Conservation (phyloP, 2,888 invertebrate genomes). For the Cenopis cana region DNA sequence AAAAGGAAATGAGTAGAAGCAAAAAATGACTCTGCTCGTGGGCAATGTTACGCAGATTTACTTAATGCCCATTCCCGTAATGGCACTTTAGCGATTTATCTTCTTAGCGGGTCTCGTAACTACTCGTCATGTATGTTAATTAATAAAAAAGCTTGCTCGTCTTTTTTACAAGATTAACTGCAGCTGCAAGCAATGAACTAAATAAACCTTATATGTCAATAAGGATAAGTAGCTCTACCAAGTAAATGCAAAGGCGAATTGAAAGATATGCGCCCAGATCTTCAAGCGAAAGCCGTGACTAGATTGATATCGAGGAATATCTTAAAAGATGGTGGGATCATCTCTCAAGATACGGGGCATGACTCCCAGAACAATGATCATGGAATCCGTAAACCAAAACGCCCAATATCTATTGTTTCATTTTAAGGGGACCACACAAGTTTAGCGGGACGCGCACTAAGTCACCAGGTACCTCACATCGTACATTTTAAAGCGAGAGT, state of each 20-base stretch:
- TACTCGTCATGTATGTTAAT: conserved; percentile 36
- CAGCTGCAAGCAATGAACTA: background rate
- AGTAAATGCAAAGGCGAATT: background rate
- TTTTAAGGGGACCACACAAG: conserved; percentile 12
- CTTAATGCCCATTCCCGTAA: conserved; percentile 40
- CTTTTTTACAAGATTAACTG: conserved; percentile 22
- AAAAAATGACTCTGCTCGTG: conserved; percentile 33
- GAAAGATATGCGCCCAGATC: background rate
- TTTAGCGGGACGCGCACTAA: background rate
- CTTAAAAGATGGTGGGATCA: background rate
- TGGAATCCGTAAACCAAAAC: background rate
- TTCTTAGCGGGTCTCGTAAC: conserved; percentile 37
- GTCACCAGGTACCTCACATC: background rate
- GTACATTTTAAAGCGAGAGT: background rate
- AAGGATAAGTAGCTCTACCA: too few species aligned
- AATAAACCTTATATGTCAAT: conserved; percentile 1
- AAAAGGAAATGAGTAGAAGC: conserved; percentile 41
- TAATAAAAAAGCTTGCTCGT: conserved; percentile 22
- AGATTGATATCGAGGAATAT: background rate
- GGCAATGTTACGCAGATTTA: conserved; percentile 41
- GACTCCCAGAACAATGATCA: conserved; percentile 1
- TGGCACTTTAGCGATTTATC: conserved; percentile 37
- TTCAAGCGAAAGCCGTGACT: background rate
- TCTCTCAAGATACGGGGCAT: background rate
- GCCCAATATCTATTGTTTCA: background rate